These are phyloP conservation scores for Drosophila meridiana DNA, from an alignment of 2,888 invertebrate species.

Conservation along the genomic window DNA sequence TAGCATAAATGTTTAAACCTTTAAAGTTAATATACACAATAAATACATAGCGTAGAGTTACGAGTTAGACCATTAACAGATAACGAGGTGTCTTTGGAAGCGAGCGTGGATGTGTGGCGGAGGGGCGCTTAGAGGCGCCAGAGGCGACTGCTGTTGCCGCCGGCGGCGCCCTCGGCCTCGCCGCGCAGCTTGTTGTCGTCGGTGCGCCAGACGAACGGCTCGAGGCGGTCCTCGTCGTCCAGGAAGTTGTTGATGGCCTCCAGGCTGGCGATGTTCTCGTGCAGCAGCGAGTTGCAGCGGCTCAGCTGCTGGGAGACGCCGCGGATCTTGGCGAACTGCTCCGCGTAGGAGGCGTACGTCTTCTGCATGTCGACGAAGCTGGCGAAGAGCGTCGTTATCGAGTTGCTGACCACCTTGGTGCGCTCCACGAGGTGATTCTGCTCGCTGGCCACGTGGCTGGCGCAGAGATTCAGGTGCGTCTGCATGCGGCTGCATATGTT, in stretches of 20 bases:
- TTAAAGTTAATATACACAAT: slow-evolving; percentile 58
- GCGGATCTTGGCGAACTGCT: slow-evolving; percentile 92
- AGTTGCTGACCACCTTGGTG: slow-evolving; percentile 90
- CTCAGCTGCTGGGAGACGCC: slow-evolving; percentile 93
- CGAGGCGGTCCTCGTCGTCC: slow-evolving; percentile 92
- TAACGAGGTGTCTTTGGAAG: slow-evolving; percentile 11
- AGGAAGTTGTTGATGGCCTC: slow-evolving; percentile 93
- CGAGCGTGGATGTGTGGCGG: neutral
- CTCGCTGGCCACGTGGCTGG: slow-evolving; percentile 92
- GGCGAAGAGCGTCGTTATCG: slow-evolving; percentile 89
- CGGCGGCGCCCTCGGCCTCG: slow-evolving; percentile 76
- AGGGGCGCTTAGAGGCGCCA: slow-evolving; percentile 66
- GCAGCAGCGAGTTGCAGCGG: slow-evolving; percentile 92
- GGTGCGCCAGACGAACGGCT: slow-evolving; percentile 96
- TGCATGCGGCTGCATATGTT: slow-evolving; percentile 93
- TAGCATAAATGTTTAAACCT: slow-evolving; percentile 3
- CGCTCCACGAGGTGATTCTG: slow-evolving; percentile 90
- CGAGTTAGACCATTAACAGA: slow-evolving; percentile 39
- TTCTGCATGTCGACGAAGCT: slow-evolving; percentile 92
- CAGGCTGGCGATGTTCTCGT: slow-evolving; percentile 93
- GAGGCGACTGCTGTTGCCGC: slow-evolving; percentile 61
- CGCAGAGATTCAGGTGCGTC: slow-evolving; percentile 92
- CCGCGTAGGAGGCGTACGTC: slow-evolving; percentile 93
- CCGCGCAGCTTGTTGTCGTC: slow-evolving; percentile 85
- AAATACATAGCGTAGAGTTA: slow-evolving; percentile 45